These are phyloP conservation scores for Villa cingulata DNA, from an alignment of 2,888 invertebrate species.

Conservation along the genomic window DNA sequence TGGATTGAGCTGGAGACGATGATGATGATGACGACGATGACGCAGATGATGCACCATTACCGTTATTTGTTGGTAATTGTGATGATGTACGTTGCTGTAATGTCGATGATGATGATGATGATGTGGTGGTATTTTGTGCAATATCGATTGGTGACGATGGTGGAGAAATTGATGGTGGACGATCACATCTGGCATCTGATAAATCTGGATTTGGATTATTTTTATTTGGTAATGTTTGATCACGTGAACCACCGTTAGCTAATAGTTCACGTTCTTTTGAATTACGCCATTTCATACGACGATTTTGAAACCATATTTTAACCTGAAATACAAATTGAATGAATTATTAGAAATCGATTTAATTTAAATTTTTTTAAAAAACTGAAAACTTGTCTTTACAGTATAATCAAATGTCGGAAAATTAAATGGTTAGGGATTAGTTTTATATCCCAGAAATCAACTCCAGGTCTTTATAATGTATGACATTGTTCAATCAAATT, in stretches of 20 bases:
- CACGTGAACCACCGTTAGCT: constrained; percentile 84
- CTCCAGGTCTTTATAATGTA: too few relatives aligned
- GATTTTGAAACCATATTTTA: constrained; percentile 82
- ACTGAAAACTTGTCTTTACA: too few relatives aligned
- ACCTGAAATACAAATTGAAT: constrained; percentile 36
- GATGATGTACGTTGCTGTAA: background rate
- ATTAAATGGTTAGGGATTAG: background rate
- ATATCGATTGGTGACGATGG: constrained; percentile 31
- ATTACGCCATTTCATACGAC: constrained; percentile 97
- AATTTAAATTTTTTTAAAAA: too few relatives aligned
- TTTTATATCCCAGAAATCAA: too few relatives aligned
- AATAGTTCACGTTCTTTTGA: constrained; percentile 90
- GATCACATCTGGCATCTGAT: constrained; percentile 76
- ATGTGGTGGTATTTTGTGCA: constrained; percentile 18
- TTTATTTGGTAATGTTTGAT: constrained; percentile 91
- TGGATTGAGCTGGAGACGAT: background rate
- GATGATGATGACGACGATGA: background rate
- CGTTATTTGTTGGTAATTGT: constrained; percentile 2
- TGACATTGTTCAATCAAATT: too few relatives aligned
- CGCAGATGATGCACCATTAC: background rate
- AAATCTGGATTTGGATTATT: constrained; percentile 93
- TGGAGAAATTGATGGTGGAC: constrained; percentile 49
- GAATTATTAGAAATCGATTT: background rate
- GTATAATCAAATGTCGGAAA: too few relatives aligned
- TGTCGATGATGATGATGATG: background rate